These are phyloP conservation scores for Apis laboriosa DNA, from an alignment of 1,140 invertebrate genomes.

Conservation along the genomic window DNA sequence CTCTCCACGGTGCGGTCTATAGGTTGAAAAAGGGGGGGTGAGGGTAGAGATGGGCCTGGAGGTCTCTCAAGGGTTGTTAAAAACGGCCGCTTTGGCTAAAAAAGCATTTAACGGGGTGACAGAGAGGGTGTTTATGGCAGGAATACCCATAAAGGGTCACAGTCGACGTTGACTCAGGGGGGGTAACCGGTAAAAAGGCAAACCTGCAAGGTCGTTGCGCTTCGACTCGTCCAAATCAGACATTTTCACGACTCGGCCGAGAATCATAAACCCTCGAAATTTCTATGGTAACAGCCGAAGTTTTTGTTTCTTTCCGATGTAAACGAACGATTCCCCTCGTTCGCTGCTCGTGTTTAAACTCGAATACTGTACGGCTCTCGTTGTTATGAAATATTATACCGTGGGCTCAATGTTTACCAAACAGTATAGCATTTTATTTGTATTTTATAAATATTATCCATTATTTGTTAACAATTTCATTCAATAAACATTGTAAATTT, in stretches of 20 bases:
- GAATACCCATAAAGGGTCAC: conserved; percentile 55
- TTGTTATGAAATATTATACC: not conserved
- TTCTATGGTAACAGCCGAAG: not conserved
- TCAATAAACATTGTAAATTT: no score
- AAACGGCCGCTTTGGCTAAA: conserved; percentile 64
- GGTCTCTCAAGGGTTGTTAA: conserved; percentile 76
- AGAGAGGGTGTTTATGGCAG: conserved; percentile 69
- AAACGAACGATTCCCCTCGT: not conserved
- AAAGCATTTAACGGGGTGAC: conserved; percentile 76
- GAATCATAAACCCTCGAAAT: conserved; percentile 40
- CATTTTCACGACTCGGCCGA: conserved; percentile 17
- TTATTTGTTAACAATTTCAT: not conserved
- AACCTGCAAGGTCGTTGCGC: conserved; percentile 43
- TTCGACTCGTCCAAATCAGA: conserved; percentile 40
- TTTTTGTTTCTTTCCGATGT: conserved; percentile 6
- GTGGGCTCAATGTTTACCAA: not conserved
- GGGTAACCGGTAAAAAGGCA: conserved; percentile 36
- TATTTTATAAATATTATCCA: not conserved
- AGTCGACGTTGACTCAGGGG: conserved; percentile 22
- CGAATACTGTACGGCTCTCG: not conserved
- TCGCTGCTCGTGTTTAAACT: not conserved
- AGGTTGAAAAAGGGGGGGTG: conserved; percentile 12
- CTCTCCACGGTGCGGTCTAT: conserved; percentile 45
- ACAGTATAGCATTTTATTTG: not conserved
- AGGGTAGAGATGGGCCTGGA: conserved; percentile 34